Percentiles rank a stretch among this genome's conserved stretches.
phyloP scores from a whole-genome alignment of 2,797 vertebrate genomes.

The Phrynocephalus forsythii region DNA sequence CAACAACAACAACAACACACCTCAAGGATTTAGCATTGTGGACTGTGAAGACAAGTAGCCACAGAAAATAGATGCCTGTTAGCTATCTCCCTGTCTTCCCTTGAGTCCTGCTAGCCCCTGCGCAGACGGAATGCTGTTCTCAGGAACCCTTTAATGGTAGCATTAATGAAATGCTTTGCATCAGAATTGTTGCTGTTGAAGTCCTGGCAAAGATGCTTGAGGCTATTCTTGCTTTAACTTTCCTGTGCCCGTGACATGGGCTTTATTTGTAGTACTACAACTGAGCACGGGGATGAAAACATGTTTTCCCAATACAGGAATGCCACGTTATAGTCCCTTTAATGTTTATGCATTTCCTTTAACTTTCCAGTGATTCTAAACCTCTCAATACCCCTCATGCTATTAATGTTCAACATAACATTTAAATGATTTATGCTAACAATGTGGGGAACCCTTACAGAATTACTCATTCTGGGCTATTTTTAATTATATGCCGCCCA shows the following conservation, averaged over 20 bases:
- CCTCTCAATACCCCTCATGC: neutral
- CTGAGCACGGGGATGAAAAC: neutral
- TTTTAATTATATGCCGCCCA: no score
- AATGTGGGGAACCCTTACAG: no score
- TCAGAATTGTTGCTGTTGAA: neutral
- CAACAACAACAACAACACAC: no score
- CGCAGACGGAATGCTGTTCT: neutral
- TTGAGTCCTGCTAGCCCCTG: neutral
- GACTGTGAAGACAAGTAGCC: no score
- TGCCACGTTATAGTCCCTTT: neutral
- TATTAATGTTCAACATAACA: neutral
- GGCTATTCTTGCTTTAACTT: neutral
- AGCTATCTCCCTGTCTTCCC: neutral
- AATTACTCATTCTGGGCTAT: no score
- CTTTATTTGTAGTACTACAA: neutral
- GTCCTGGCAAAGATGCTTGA: neutral
- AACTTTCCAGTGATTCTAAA: constrained; percentile 1
- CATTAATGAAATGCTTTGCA: neutral
- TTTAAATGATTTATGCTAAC: neutral
- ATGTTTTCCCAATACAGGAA: neutral
- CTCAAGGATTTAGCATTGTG: no score
- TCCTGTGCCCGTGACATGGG: neutral
- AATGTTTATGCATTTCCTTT: neutral
- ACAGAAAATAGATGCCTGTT: no score
- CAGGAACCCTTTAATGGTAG: neutral